Evolutionary conservation across 2,888 invertebrate species (phyloP), one percentile per base, ranked within the genome.

Genomic region (Lydus trimaculatus): DNA sequence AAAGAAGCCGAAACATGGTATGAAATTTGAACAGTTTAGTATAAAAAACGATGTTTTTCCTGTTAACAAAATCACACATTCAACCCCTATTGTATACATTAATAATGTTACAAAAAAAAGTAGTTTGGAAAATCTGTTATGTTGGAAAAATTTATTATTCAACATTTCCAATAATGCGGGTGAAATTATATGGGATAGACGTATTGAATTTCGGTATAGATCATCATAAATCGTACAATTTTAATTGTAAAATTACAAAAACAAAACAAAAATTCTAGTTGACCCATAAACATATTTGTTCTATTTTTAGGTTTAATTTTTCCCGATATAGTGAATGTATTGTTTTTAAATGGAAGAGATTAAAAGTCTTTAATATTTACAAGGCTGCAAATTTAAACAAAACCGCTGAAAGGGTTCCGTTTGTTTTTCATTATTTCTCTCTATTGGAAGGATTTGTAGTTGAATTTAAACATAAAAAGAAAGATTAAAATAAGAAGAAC

Each of bases 31-130:
- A 23, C 20, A 48, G 20, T 48, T 48, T 48, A 20, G 20, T 9
- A 48, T 20, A 48, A 48, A 48, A 48, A 48, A 48, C 48, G 48
- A 48, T 48, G 48, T 48, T 48, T 9, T 48, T 48, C 48, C 48
- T 48, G 48, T 48, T 48, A 48, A 48, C 48, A 48, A 20, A 48
- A 48, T 20, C 48, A 48, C 20, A 48, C 48, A 20, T 48, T 48
- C 48, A 48, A 48, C 48, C 48, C 48, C 48, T 48, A 48, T 48
- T 48, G 48, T 17, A 43, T 48, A 48, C 20, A 20, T 20, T 48
- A 48, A 48, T 48, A 48, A 48, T 48, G 20, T 48, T 43, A 8
- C 7, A 36, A n/a, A 43, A 6, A 43, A 17, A n/a, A 2, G 11
- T 43, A n/a, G 48, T 48, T 20, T 9, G 17, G 2, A 20, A 48